phyloP scores from a whole-genome alignment of 2,888 invertebrate species.

The Hyppa rectilinea region DNA sequence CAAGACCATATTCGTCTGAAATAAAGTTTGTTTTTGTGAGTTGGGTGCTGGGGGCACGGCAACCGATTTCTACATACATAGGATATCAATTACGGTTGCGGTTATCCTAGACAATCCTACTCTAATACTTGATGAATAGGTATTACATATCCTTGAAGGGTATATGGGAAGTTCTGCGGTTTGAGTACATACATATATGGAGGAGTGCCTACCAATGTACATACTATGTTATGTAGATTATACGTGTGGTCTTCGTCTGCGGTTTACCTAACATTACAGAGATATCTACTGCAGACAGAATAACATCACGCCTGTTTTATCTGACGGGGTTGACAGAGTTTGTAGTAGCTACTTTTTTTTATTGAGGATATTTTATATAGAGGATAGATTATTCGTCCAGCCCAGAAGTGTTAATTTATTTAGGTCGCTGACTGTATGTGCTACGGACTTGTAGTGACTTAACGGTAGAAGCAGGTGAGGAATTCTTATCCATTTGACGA shows the following conservation, averaged over 20 bases:
- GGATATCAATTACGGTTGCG: constrained; percentile 1
- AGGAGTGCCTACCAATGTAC: not conserved
- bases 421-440: no score
- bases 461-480: no score
- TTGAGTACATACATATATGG: not conserved
- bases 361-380: no score
- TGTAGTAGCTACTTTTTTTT: no score
- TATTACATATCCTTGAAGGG: constrained; percentile 11
- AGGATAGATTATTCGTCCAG: no score
- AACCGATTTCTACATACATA: no score
- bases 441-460: no score
- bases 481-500: no score
- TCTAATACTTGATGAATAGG: constrained; percentile 3
- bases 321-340: not conserved
- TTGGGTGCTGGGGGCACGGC: no score
- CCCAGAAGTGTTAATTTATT: no score
- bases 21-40: no score
- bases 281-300: not conserved
- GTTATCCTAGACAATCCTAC: not conserved
- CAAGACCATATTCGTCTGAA: no score
- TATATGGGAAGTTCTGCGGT: constrained; percentile 22
- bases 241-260: constrained; percentile 13
- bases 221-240: not conserved
- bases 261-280: constrained; percentile 29
- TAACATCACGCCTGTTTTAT: not conserved